Evolutionary conservation across 2,113 vertebrate genomes (phyloP), one percentile per base, ranked within the genome.

Genomic region (Promerops cafer): DNA sequence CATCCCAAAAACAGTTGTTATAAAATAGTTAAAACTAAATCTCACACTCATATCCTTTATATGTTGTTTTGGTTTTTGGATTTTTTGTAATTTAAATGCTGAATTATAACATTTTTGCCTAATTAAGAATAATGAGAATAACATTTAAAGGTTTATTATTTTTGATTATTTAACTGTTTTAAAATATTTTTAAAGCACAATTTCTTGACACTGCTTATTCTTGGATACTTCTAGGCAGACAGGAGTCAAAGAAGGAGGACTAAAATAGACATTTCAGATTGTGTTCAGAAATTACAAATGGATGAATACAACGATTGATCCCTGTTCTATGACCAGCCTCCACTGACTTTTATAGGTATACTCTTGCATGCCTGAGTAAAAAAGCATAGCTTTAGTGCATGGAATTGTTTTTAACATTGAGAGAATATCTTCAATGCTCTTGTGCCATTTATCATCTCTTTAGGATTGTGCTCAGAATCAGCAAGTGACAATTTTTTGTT

Each of bases 141-240:
- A 77, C 5, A 20, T 40, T 84, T 84, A 70, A 75, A 93, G 3
- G 14, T 30, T 49, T 78, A 28, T 17, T 59, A 45, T 49, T 63
- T 13, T 24, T 65, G 8, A 33, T 68, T 82, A 77, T 83, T 81
- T 72, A 86, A 82, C 13, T 30, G 28, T 26, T 95, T 94, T 39
- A 76, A 85, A 45, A 72, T 72, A 85, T 39, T 47, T 90, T 93
- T 69, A 87, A 53, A 35, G 8, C 13, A 70, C 3, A 64, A 53
- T 71, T 89, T 90, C 27, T 89, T 72, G 37, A 42, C 52, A 69
- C 88, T 88, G 88, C 95, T 96, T 92, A 82, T 93, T 97, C 93
- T 96, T 84, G 50, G 35, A 74, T 53, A 23, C 17, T 70, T 79
- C 72, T 61, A 16, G 0, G 2, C 6, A 66, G 69, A 56, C 20